Evolutionary conservation across 2,797 vertebrate species (phyloP), one percentile per base, ranked within the genome.

Genomic region (Gymnoscopelus microlampas): DNA sequence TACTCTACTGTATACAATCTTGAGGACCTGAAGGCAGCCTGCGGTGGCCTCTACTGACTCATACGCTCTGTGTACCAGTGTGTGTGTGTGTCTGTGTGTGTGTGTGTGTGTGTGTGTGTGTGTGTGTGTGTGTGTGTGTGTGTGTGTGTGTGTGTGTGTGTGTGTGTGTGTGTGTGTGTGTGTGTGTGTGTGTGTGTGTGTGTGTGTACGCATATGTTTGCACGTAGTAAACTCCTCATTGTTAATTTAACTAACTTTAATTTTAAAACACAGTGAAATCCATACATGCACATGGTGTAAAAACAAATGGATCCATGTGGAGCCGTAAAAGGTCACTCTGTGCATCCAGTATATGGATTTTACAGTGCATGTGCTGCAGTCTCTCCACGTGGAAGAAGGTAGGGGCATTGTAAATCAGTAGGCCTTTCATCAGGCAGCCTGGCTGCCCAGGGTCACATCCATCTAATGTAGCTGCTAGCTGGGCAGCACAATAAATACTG

Each of bases 341-440:
- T 44, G 39, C 39, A 44, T 44, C 2, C 39, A 7, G 39, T 2
- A 8, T 44, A 44, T 44, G 39, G 39, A 44, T 44, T 44, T 44
- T 44, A 44, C 39, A 44, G 8, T 10, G 39, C 39, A 44, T 44
- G 39, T 44, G 9, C 39, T 44, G 39, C 39, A 44, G 39, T 44
- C 39, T 44, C 39, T 44, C 2, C 39, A 10, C 39, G 8, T 2
- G 1, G 39, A 44, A 44, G 39, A 44, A 44, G 39, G 39, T 26
- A 26, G 13, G 12, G 1, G 5, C 6, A 23, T n/a, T 32, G 35
- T 87, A 82, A 79, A 86, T 87, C 78, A 83, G 77, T 51, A 56
- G 63, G 54, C 74, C 81, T 71, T 78, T 80, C 82, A 86, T 85
- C 77, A 68, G 64, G 70, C 65, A 69, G 65, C 77, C 71, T 57